phyloP scores from a whole-genome alignment of 2,888 invertebrate genomes.

The Drosophila algonquin region DNA sequence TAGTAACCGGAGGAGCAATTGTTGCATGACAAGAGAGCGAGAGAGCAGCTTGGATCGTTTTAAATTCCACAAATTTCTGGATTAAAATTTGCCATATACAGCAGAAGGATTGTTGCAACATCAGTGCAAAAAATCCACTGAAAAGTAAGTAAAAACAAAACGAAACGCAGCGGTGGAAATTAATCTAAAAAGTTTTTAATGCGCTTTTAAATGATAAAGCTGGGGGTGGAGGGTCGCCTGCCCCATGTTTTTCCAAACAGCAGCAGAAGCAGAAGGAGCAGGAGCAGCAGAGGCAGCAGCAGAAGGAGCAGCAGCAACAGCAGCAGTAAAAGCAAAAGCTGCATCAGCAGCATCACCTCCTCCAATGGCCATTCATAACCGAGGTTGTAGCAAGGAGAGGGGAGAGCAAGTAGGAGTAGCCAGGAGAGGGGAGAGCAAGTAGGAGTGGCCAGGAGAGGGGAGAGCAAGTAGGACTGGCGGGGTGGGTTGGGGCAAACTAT shows the following conservation, averaged over 20 bases:
- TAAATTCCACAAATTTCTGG: conserved; percentile 53
- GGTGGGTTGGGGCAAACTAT: conserved; percentile 45
- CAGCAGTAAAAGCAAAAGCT: conserved; percentile 44
- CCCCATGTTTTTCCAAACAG: conserved; percentile 41
- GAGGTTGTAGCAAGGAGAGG: neutral
- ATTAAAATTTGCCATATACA: conserved; percentile 47
- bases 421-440: too few relatives aligned
- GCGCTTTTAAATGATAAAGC: conserved; percentile 82
- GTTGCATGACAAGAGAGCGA: conserved; percentile 34
- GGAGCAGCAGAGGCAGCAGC: conserved; percentile 48
- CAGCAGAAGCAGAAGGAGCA: conserved; percentile 16
- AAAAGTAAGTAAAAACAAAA: conserved; percentile 59
- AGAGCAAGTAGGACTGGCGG: neutral
- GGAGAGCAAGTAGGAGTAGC: too few relatives aligned
- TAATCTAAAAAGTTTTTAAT: conserved; percentile 83
- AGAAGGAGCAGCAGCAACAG: conserved; percentile 24
- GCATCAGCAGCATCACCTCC: conserved; percentile 23
- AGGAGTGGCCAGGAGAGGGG: neutral
- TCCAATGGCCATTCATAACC: conserved; percentile 61
- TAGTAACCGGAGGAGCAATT: conserved; percentile 55
- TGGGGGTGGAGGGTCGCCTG: conserved; percentile 39
- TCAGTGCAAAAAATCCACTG: conserved; percentile 1
- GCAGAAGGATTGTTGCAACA: conserved; percentile 14
- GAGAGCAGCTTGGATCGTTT: conserved; percentile 29
- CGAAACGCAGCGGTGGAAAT: conserved; percentile 66